Percentiles rank a stretch among this genome's conserved stretches.
These are phyloP conservation scores for Physella acuta DNA, from an alignment of 1,140 invertebrate genomes.

Conservation along the genomic window DNA sequence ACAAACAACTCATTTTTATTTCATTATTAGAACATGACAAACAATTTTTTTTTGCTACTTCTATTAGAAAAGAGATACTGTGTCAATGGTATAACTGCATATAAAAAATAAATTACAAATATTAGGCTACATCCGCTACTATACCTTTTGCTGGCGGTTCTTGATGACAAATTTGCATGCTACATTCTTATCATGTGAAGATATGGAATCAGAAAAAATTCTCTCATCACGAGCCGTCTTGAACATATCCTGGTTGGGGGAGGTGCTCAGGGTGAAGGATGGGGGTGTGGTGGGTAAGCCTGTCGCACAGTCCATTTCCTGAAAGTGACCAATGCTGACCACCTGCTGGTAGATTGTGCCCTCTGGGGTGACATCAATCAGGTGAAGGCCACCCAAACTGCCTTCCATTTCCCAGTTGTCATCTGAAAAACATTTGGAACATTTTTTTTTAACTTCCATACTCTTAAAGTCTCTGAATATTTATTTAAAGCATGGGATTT, in stretches of 20 bases:
- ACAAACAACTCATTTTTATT: no score
- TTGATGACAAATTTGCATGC: constrained; percentile 23
- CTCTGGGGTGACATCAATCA: constrained; percentile 83
- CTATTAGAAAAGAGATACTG: no score
- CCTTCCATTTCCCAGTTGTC: constrained; percentile 61
- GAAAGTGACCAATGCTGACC: constrained; percentile 72
- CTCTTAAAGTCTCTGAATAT: not conserved
- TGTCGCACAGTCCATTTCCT: constrained; percentile 49
- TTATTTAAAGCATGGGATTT: no score
- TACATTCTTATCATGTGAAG: constrained; percentile 24
- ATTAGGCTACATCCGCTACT: no score
- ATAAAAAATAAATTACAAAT: no score
- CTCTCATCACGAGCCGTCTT: constrained; percentile 47
- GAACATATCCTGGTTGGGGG: constrained; percentile 42
- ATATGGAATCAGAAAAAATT: constrained; percentile 30
- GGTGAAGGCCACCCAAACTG: constrained; percentile 84
- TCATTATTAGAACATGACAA: no score
- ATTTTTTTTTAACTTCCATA: no score
- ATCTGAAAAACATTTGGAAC: constrained; percentile 24
- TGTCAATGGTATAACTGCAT: no score
- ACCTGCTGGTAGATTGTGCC: constrained; percentile 79
- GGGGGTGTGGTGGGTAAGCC: constrained; percentile 39
- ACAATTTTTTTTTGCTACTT: no score
- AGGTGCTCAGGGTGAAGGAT: not conserved
- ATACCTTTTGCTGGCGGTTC: constrained; percentile 2